A percentile compares a stretch with the other conserved stretches of the same genome.
These are phyloP conservation scores for Petrophora chlorosata DNA, from an alignment of 2,888 invertebrate species.

Conservation along the genomic window DNA sequence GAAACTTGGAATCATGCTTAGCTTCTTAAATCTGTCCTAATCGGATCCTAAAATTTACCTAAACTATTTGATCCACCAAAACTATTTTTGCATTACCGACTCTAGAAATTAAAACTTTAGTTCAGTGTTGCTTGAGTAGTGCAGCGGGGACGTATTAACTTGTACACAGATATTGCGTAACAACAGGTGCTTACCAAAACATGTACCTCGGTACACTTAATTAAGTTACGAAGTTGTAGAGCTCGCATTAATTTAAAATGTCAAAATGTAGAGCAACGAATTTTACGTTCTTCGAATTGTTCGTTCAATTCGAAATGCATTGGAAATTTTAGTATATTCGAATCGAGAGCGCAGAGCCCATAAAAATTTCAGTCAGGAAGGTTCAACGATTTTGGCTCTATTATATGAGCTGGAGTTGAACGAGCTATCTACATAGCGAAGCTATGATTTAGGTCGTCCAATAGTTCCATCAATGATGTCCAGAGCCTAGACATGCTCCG, in stretches of 20 bases:
- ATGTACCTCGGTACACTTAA: constrained; percentile 41
- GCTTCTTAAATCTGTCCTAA: too few relatives aligned
- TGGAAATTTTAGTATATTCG: constrained; percentile 15
- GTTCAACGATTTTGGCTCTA: constrained; percentile 14
- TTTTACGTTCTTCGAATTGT: constrained; percentile 9
- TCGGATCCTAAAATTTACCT: not conserved
- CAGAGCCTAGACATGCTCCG: constrained; percentile 19
- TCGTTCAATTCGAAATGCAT: constrained; percentile 22
- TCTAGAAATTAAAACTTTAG: constrained; percentile 16
- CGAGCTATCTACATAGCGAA: constrained; percentile 12
- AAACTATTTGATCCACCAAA: not conserved
- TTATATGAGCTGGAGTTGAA: constrained; percentile 8
- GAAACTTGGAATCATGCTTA: too few relatives aligned
- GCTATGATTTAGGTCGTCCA: constrained; percentile 11
- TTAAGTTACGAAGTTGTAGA: constrained; percentile 36
- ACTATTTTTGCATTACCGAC: constrained; percentile 9
- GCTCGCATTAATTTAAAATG: constrained; percentile 9
- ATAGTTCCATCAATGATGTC: constrained; percentile 11
- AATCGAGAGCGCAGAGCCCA: constrained; percentile 17
- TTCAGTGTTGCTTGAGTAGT: constrained; percentile 21
- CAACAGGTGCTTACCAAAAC: constrained; percentile 56
- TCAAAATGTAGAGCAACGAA: constrained; percentile 1
- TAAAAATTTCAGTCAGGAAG: constrained; percentile 24
- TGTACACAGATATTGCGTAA: constrained; percentile 47
- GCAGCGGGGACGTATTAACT: constrained; percentile 50